Percentiles rank a stretch among this genome's conserved stretches.
These are phyloP conservation scores for Tridacna crocea DNA, from an alignment of 2,888 invertebrate genomes.

Conservation along the genomic window DNA sequence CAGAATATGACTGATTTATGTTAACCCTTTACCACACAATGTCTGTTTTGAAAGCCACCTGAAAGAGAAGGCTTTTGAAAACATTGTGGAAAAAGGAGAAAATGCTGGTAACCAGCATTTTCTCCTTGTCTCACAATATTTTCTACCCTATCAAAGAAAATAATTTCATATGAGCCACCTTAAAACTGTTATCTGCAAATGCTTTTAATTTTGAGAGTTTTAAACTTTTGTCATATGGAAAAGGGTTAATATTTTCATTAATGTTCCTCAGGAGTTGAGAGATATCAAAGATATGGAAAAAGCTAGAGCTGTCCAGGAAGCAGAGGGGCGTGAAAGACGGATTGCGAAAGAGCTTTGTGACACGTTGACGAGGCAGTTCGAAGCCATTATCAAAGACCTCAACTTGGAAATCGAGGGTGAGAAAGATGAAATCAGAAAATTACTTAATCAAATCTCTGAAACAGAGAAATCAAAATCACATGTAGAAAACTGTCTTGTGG, in stretches of 20 bases:
- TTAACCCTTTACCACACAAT: no score
- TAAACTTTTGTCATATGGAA: no score
- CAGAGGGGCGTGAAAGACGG: constrained; percentile 64
- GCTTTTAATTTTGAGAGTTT: no score
- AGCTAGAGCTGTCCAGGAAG: constrained; percentile 66
- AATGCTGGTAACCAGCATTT: no score
- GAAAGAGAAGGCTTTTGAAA: no score
- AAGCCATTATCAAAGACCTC: constrained; percentile 61
- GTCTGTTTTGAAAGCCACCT: no score
- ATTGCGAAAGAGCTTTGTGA: constrained; percentile 67
- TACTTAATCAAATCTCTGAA: constrained; percentile 56
- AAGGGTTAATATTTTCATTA: not conserved
- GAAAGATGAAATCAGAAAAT: constrained; percentile 51
- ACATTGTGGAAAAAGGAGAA: no score
- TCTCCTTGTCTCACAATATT: no score
- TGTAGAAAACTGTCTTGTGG: constrained; percentile 67
- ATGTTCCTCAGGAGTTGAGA: constrained; percentile 40
- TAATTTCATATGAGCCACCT: no score
- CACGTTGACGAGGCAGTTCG: constrained; percentile 62
- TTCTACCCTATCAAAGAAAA: no score
- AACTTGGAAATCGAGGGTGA: constrained; percentile 57
- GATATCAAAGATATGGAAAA: constrained; percentile 67
- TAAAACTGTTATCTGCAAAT: no score
- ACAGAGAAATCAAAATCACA: constrained; percentile 61
- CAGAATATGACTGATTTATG: no score